phyloP scores from a whole-genome alignment of 2,797 vertebrate species.

The Coregonus ussuriensis region DNA sequence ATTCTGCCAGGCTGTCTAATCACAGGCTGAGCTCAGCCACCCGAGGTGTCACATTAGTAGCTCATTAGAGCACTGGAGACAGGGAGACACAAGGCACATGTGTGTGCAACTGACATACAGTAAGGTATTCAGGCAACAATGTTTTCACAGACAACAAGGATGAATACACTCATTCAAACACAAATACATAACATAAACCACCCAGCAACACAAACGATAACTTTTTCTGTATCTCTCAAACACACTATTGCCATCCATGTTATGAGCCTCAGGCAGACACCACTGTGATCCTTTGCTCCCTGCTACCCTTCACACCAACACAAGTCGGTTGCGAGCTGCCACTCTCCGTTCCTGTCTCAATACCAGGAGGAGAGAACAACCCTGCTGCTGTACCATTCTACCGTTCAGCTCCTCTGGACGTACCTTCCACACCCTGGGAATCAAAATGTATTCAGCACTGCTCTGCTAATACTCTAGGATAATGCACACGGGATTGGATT shows the following conservation, averaged over 20 bases:
- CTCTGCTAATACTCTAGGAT: constrained; percentile 61
- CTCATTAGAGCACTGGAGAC: neutral
- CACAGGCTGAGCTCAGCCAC: neutral
- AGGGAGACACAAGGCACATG: neutral
- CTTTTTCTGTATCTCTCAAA: neutral
- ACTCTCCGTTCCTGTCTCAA: constrained; percentile 24
- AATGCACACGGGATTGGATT: constrained; percentile 61
- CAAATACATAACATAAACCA: constrained; percentile 23
- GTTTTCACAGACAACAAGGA: constrained; percentile 8
- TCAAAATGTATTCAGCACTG: constrained; percentile 58
- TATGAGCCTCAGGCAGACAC: neutral
- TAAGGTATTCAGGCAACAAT: neutral
- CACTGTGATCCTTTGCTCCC: neutral
- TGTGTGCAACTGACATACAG: neutral
- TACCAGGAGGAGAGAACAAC: constrained; percentile 23
- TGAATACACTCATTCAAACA: constrained; percentile 19
- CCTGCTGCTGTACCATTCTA: constrained; percentile 37
- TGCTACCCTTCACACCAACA: constrained; percentile 3
- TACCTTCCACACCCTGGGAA: constrained; percentile 28
- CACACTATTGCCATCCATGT: neutral
- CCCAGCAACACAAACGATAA: neutral
- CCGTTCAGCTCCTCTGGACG: constrained; percentile 35
- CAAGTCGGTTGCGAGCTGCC: constrained; percentile 23
- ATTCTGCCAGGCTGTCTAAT: neutral
- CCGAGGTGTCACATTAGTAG: neutral